Base-by-base conservation (phyloP, 2,797 vertebrate species). In the Spea hammondii region DNA sequence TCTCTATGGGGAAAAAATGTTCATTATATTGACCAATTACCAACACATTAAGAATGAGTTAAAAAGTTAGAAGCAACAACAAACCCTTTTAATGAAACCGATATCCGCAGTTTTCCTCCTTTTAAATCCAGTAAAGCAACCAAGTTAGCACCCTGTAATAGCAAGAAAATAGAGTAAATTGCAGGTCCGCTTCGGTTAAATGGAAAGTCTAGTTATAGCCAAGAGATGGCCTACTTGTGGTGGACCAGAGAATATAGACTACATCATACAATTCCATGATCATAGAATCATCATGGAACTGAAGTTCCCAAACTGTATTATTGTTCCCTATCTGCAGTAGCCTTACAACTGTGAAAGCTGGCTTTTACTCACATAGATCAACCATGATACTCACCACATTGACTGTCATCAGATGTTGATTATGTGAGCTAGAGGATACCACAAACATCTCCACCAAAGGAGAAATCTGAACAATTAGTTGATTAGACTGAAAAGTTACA, bases 381-480 rank as follows among this genome's bases (percentile, higher is more conserved):
- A n/a, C 12, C 47, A 68, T 14, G 9, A 12, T 59, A 71, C 79
- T 76, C 13, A 80, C 79, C 79, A 76, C 79, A 71, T 66, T 76
- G 59, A 80, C 8, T 10, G 72, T 76, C 50, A 80, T 32, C 57
- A 80, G 57, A 62, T 74, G 51, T 51, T 80, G 57, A 49, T 55
- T 11, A 13, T 17, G 57, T 45, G n/a, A 32, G 59, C 14, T 70
- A 1, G 67, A 46, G 1, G 12, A n/a, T 44, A 65, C 45, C 6
- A 66, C 67, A 50, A 49, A 71, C 17, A 80, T 48, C 59, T 80
- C 73, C 14, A 80, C 57, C 2, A 4, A 45, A 48, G 67, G 72
- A 71, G 72, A 17, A 60, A 79, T 59, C 64, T 79, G 64, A 12
- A 79, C 54, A 47, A 64, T 9, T 3, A 79, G 13, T 17, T 75